Evolutionary conservation across 2,888 invertebrate genomes (phyloP).

Genomic region (Tubulanus polymorphus): DNA sequence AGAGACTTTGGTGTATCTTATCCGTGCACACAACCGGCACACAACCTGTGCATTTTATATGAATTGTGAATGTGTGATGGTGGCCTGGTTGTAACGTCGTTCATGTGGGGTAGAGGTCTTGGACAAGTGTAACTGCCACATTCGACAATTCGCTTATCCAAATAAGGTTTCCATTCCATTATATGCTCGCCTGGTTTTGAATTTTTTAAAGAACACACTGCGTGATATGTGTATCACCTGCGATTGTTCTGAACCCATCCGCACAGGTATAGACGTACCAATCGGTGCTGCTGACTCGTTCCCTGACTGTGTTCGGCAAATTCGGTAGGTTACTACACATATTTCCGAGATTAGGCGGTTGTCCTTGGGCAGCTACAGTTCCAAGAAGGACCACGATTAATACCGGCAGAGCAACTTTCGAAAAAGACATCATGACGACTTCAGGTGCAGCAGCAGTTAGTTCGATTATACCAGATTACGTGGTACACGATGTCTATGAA

Average conservation of each 20-base stretch:
- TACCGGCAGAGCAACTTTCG: neutral
- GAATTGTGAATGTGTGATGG: no score
- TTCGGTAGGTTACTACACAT: neutral
- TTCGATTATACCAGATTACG: neutral
- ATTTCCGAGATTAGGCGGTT: neutral
- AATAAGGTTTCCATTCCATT: constrained; percentile 1
- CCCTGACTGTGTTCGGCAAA: neutral
- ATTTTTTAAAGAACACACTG: neutral
- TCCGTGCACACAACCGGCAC: neutral
- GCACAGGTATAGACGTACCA: neutral
- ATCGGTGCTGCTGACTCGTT: neutral
- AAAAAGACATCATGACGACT: neutral
- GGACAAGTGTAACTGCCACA: neutral
- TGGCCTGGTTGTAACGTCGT: no score
- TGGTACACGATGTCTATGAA: neutral
- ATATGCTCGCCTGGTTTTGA: neutral
- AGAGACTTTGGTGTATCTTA: neutral
- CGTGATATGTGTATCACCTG: neutral
- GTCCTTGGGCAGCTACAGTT: neutral
- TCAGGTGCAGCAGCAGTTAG: no score
- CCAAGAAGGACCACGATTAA: neutral
- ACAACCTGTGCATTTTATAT: no score
- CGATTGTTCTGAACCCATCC: neutral
- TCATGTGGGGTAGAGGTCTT: no score
- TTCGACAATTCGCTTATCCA: neutral